phyloP scores from a whole-genome alignment of 2,797 vertebrate genomes.

The Limnodromus scolopaceus region DNA sequence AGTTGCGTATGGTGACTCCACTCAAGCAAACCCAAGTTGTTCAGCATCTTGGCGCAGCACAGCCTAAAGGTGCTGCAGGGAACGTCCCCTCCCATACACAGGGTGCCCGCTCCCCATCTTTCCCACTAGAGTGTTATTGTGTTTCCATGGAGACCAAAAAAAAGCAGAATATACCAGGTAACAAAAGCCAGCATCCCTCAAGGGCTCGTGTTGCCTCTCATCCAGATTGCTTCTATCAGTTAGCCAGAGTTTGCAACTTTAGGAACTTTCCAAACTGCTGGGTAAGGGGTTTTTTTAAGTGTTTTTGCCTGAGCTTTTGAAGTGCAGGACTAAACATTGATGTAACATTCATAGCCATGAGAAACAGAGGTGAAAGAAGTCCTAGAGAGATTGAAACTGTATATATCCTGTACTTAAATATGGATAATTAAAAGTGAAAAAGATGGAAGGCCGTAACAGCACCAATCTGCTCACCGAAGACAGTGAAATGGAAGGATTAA shows the following conservation, averaged over 20 bases:
- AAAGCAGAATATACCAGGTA: neutral
- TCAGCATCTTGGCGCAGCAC: neutral
- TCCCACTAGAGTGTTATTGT: fast-evolving
- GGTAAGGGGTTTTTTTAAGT: neutral
- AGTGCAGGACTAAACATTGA: neutral
- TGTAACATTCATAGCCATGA: neutral
- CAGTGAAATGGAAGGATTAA: neutral
- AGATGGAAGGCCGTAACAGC: neutral
- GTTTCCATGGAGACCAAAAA: neutral
- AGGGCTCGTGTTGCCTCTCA: neutral
- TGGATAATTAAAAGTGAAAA: neutral
- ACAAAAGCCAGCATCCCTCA: neutral
- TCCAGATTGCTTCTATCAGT: neutral
- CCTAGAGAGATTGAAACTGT: neutral
- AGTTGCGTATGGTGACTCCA: neutral
- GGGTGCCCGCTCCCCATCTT: neutral
- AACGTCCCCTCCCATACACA: fast-evolving
- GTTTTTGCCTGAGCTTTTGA: neutral
- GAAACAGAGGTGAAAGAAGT: neutral
- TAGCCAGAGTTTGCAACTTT: neutral
- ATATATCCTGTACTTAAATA: neutral
- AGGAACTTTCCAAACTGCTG: neutral
- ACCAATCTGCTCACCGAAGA: neutral
- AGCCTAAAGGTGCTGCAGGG: neutral
- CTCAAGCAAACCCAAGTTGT: neutral